phyloP scores from a whole-genome alignment of 1,140 invertebrate species.

The Halyomorpha halys region DNA sequence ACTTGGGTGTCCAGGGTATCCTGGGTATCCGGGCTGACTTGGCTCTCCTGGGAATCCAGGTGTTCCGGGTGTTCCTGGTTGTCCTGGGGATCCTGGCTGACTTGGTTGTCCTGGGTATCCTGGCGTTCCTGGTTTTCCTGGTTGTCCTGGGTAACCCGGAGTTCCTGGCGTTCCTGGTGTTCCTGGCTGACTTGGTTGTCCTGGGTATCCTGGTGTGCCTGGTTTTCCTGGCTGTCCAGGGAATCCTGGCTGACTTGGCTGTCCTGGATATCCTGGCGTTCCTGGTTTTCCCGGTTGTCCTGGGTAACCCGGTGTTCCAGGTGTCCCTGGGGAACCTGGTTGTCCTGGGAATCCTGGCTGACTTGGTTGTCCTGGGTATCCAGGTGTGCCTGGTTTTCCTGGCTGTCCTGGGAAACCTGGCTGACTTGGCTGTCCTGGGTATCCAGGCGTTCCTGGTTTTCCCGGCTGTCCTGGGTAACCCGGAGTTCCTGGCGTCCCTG shows the following conservation, averaged over 20 bases:
- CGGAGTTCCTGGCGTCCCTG: constrained; percentile 27
- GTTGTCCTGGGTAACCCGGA: constrained; percentile 24
- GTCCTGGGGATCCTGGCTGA: constrained; percentile 20
- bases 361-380: constrained; percentile 32
- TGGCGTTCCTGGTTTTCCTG: constrained; percentile 27
- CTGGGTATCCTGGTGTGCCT: constrained; percentile 30
- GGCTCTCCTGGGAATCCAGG: constrained; percentile 21
- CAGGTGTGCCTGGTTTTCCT: constrained; percentile 29
- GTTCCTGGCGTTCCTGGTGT: constrained; percentile 30
- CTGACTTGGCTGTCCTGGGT: constrained; percentile 28
- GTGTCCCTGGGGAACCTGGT: constrained; percentile 31
- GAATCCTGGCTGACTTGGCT: constrained; percentile 29
- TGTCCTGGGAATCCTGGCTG: constrained; percentile 32
- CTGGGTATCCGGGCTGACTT: constrained; percentile 28
- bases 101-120: constrained; percentile 27
- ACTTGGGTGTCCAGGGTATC: constrained; percentile 31
- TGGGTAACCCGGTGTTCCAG: constrained; percentile 26
- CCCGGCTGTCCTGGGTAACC: constrained; percentile 28
- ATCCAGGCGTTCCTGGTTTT: constrained; percentile 29
- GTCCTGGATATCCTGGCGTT: constrained; percentile 30
- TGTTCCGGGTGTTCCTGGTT: constrained; percentile 26
- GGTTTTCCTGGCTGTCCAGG: constrained; percentile 26
- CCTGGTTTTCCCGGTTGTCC: constrained; percentile 31
- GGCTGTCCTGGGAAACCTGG: constrained; percentile 31
- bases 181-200: constrained; percentile 32